Evolutionary conservation across 2,797 vertebrate genomes (phyloP), one percentile per base, ranked within the genome.

Genomic region (Rhinophrynus dorsalis): DNA sequence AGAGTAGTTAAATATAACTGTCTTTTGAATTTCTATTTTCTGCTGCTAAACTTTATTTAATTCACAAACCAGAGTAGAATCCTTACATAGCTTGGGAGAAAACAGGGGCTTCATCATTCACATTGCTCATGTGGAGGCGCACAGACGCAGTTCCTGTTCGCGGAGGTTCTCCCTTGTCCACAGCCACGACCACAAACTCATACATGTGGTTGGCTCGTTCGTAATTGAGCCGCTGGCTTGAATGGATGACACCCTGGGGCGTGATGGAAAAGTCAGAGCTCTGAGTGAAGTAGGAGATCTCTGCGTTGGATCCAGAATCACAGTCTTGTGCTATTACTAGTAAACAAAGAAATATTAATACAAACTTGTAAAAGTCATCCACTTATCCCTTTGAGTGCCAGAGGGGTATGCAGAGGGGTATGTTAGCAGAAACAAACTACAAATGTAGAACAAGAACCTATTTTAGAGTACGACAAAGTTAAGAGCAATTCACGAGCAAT

Each of bases 11-110:
- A n/a, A n/a, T n/a, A n/a, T n/a, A n/a, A n/a, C n/a, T n/a, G n/a
- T n/a, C n/a, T n/a, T n/a, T n/a, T n/a, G n/a, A n/a, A n/a, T n/a
- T n/a, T n/a, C n/a, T n/a, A n/a, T n/a, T n/a, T n/a, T n/a, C n/a
- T n/a, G n/a, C n/a, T n/a, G n/a, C n/a, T n/a, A n/a, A n/a, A n/a
- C n/a, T n/a, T n/a, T n/a, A n/a, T n/a, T n/a, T n/a, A n/a, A n/a
- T n/a, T n/a, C n/a, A n/a, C n/a, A n/a, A n/a, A n/a, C n/a, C n/a
- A n/a, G n/a, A n/a, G n/a, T n/a, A n/a, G n/a, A n/a, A 30, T 68
- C 60, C 92, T 68, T 92, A 96, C 95, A 85, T 0, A 0, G 80
- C 56, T 83, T 94, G 93, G n/a, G 95, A 95, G 85, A 96, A 96
- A 61, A 93, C 78, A 0, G 94, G 94, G 1, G 88, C 83, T 82